A percentile compares a stretch with the other conserved stretches of the same genome.
Evolutionary conservation across 2,888 invertebrate genomes (phyloP).

Genomic region (Melinaea menophilus): DNA sequence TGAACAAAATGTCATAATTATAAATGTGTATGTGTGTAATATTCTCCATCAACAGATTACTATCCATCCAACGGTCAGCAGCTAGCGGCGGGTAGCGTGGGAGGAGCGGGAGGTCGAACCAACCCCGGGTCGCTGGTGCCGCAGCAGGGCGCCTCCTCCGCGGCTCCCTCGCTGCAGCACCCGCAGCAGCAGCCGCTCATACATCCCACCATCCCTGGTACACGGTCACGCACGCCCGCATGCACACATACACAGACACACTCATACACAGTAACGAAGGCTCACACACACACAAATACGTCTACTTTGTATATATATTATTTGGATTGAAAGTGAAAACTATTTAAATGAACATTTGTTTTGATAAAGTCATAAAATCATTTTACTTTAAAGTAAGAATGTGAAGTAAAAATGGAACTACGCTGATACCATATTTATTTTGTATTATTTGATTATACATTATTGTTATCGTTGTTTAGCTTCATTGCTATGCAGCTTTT

Average conservation of each 20-base stretch:
- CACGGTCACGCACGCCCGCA: conserved; percentile 12
- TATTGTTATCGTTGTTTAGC: too few relatives aligned
- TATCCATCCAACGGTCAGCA: conserved; percentile 61
- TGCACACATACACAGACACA: conserved; percentile 7
- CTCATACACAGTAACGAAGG: neutral
- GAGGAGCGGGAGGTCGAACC: conserved; percentile 44
- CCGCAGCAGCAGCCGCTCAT: conserved; percentile 56
- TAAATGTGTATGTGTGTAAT: neutral
- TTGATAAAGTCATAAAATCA: too few relatives aligned
- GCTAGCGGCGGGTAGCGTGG: conserved; percentile 62
- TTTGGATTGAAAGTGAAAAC: too few relatives aligned
- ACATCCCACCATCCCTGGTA: conserved; percentile 63
- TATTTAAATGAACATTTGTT: too few relatives aligned
- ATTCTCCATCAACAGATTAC: conserved; percentile 47
- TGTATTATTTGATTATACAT: too few relatives aligned
- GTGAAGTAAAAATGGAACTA: too few relatives aligned
- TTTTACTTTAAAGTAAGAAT: too few relatives aligned
- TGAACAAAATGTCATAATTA: too few relatives aligned
- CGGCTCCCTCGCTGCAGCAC: conserved; percentile 45
- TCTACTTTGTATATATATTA: too few relatives aligned
- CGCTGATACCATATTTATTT: too few relatives aligned
- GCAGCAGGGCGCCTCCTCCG: conserved; percentile 45
- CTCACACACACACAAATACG: too few relatives aligned
- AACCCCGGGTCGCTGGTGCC: conserved; percentile 48
- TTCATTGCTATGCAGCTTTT: too few relatives aligned